These are phyloP conservation scores for Rapana venosa DNA, from an alignment of 2,888 invertebrate species.

Conservation along the genomic window DNA sequence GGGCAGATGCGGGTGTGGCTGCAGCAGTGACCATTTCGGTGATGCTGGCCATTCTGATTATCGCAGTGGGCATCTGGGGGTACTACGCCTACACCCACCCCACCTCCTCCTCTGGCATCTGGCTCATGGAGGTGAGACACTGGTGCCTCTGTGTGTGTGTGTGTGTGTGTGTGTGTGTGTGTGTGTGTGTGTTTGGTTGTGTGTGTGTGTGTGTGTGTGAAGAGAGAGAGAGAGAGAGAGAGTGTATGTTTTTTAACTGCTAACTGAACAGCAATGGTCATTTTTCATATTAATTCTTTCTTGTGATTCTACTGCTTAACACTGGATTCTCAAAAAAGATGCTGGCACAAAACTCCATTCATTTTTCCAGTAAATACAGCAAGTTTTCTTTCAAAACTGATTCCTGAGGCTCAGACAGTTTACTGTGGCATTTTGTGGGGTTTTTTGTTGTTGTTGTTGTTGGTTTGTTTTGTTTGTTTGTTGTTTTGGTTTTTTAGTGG, in stretches of 20 bases:
- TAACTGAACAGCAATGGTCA: too few relatives aligned
- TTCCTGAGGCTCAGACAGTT: too few relatives aligned
- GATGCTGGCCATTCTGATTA: slow-evolving; percentile 84
- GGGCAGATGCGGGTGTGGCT: slow-evolving; percentile 50
- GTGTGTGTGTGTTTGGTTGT: neutral
- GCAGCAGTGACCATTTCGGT: slow-evolving; percentile 65
- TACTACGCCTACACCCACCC: slow-evolving; percentile 97
- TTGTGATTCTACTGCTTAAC: too few relatives aligned
- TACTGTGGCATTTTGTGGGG: too few relatives aligned
- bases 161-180: neutral
- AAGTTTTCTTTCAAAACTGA: too few relatives aligned
- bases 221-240: neutral
- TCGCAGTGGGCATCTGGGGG: slow-evolving; percentile 88
- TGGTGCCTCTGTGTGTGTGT: neutral
- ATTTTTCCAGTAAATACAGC: too few relatives aligned
- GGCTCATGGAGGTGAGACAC: slow-evolving; percentile 92
- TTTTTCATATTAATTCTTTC: too few relatives aligned
- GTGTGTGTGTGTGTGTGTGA: slow-evolving; percentile 15
- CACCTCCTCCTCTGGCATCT: slow-evolving; percentile 95
- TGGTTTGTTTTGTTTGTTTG: too few relatives aligned
- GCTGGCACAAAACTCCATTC: too few relatives aligned
- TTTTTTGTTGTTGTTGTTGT: too few relatives aligned
- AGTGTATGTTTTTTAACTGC: neutral
- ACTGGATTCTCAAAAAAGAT: too few relatives aligned
- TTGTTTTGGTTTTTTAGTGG: too few relatives aligned